These are phyloP conservation scores for Knipowitschia caucasica DNA, from an alignment of 2,797 vertebrate genomes.

Conservation along the genomic window DNA sequence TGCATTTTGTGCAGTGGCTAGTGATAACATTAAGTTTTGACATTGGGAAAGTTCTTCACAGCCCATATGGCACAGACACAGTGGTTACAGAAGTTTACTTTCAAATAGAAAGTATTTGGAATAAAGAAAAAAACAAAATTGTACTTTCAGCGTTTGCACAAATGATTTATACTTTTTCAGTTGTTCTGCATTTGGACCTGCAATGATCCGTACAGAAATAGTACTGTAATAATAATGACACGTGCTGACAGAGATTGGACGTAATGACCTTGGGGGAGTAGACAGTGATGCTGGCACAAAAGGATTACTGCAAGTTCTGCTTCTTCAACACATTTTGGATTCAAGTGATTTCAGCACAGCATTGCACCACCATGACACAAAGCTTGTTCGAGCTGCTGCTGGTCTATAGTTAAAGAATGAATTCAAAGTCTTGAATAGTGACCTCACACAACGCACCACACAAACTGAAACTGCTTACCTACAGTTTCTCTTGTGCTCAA, in stretches of 20 bases:
- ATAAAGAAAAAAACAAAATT: no score
- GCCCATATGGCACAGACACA: no score
- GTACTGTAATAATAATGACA: neutral
- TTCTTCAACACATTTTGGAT: neutral
- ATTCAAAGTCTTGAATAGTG: neutral
- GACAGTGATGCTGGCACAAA: neutral
- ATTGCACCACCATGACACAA: neutral
- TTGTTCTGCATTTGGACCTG: neutral
- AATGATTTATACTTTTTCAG: neutral
- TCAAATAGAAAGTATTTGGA: no score
- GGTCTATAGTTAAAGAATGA: neutral
- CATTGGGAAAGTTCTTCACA: no score
- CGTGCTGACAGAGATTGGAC: neutral
- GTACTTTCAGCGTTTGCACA: neutral
- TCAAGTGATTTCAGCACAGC: neutral
- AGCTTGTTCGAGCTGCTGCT: no score
- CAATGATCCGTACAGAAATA: neutral
- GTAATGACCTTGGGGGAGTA: neutral
- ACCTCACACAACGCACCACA: neutral
- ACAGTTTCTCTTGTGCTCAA: neutral
- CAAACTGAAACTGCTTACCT: constrained; percentile 6
- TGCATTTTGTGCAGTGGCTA: no score
- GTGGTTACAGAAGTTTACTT: no score
- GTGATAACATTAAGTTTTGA: no score
- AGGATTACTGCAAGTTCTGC: neutral